A percentile compares a stretch with the other conserved stretches of the same genome.
Evolutionary conservation across 2,113 vertebrate species (phyloP).

Genomic region (Nesogale talazaci): DNA sequence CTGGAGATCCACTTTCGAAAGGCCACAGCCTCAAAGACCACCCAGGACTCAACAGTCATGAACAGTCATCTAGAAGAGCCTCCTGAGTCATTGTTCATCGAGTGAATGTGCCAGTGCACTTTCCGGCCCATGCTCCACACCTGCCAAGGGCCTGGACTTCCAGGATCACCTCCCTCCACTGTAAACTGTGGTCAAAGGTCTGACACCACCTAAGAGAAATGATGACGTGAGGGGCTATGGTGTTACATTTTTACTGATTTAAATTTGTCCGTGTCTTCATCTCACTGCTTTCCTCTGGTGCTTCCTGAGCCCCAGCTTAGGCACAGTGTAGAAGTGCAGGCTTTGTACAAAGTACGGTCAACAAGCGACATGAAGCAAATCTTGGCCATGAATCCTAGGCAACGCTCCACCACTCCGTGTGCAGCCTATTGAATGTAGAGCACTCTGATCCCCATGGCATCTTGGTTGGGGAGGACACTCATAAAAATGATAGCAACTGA

Average conservation of each 20-base stretch:
- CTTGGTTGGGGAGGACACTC: too few species aligned
- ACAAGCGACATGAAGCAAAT: too few species aligned
- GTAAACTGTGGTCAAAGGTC: neutral
- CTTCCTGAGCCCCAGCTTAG: neutral
- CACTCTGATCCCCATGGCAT: too few species aligned
- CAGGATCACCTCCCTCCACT: neutral
- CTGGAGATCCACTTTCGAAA: neutral
- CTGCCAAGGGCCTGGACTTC: neutral
- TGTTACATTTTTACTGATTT: neutral
- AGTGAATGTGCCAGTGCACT: neutral
- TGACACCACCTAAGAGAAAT: constrained; percentile 19
- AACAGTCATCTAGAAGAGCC: neutral
- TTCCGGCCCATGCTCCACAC: neutral
- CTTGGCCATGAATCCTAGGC: too few species aligned
- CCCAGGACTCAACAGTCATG: neutral
- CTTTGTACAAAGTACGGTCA: too few species aligned
- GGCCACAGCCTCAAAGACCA: neutral
- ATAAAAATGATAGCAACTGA: too few species aligned
- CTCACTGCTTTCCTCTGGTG: neutral
- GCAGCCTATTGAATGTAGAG: too few species aligned
- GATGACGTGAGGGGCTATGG: neutral
- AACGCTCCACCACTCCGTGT: too few species aligned
- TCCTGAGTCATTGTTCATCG: neutral
- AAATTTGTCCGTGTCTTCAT: neutral
- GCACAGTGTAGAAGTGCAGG: neutral